Percentiles rank a stretch among this genome's conserved stretches.
Evolutionary conservation across 2,888 invertebrate species (phyloP).

Genomic region (Metallyticus violacea): DNA sequence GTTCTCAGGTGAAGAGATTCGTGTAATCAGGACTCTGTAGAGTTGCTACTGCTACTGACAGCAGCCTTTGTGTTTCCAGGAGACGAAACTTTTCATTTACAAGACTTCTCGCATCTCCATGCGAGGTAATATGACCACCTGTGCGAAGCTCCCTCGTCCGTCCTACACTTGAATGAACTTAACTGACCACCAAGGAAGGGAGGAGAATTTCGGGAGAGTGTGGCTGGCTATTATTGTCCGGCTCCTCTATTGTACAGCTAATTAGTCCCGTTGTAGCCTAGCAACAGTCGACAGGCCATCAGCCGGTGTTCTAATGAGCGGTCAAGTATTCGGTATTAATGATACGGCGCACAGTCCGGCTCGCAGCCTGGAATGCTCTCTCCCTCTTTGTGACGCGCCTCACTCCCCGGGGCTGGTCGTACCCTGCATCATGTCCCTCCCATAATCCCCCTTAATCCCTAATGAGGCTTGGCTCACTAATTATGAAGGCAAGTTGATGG

Average conservation of each 20-base stretch:
- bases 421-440: not conserved
- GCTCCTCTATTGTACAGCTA: slow-evolving; percentile 5
- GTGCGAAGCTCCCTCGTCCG: too few relatives aligned
- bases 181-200: slow-evolving; percentile 1
- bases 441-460: not conserved
- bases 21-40: not conserved
- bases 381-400: not conserved
- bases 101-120: not conserved
- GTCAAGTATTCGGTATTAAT: slow-evolving; percentile 39
- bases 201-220: not conserved
- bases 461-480: not conserved
- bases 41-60: not conserved
- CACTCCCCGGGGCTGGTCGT: too few relatives aligned
- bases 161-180: not conserved
- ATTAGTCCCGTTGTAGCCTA: slow-evolving; percentile 10
- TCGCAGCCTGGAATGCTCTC: not conserved
- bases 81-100: not conserved
- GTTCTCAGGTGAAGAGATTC: not conserved
- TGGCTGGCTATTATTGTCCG: not conserved
- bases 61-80: not conserved
- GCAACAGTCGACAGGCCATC: not conserved
- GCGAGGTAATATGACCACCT: not conserved
- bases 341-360: not conserved
- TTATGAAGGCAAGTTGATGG: not conserved
- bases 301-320: slow-evolving; percentile 33